A percentile compares a stretch with the other conserved stretches of the same genome.
These are phyloP conservation scores for Tinea semifulvella DNA, from an alignment of 2,888 invertebrate species.

Conservation along the genomic window DNA sequence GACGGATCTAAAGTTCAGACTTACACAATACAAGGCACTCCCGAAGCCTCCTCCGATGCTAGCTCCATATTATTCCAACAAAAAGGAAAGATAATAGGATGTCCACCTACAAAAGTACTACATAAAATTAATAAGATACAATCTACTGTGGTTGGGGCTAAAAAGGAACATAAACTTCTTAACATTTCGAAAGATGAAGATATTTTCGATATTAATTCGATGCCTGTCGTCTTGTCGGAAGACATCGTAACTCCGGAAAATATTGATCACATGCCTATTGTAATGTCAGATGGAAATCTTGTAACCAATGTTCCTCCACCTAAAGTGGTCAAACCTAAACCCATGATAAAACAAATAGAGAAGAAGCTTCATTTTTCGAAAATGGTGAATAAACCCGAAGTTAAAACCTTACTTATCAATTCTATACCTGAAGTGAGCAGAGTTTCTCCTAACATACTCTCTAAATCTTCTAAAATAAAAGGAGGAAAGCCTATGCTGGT, in stretches of 20 bases:
- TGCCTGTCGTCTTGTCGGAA: slow-evolving; percentile 79
- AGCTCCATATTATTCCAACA: slow-evolving; percentile 52
- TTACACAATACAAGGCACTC: slow-evolving; percentile 48
- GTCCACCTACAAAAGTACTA: slow-evolving; percentile 16
- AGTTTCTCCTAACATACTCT: slow-evolving; percentile 57
- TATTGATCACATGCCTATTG: slow-evolving; percentile 74
- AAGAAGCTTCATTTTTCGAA: slow-evolving; percentile 32
- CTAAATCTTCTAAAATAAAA: slow-evolving; percentile 54
- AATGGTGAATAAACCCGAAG: slow-evolving; percentile 32
- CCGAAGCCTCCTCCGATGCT: slow-evolving; percentile 38
- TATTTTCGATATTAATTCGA: slow-evolving; percentile 76
- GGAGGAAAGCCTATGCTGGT: slow-evolving; percentile 54
- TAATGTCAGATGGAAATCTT: slow-evolving; percentile 57
- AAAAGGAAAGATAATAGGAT: slow-evolving; percentile 39
- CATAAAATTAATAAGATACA: slow-evolving; percentile 30
- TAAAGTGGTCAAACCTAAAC: slow-evolving; percentile 45
- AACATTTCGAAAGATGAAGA: slow-evolving; percentile 34
- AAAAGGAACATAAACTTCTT: slow-evolving; percentile 30
- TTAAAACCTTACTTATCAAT: slow-evolving; percentile 50
- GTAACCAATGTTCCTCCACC: slow-evolving; percentile 36
- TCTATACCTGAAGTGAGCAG: slow-evolving; percentile 41
- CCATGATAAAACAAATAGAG: slow-evolving; percentile 34
- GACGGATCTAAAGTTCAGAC: slow-evolving; percentile 51
- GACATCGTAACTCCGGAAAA: slow-evolving; percentile 73
- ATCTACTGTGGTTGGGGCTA: slow-evolving; percentile 35